Percentiles rank a stretch among this genome's conserved stretches.
Evolutionary conservation across 92 coral and sea anemone genomes (phyloP).

Genomic region (Hydrozoanthus gracilis): DNA sequence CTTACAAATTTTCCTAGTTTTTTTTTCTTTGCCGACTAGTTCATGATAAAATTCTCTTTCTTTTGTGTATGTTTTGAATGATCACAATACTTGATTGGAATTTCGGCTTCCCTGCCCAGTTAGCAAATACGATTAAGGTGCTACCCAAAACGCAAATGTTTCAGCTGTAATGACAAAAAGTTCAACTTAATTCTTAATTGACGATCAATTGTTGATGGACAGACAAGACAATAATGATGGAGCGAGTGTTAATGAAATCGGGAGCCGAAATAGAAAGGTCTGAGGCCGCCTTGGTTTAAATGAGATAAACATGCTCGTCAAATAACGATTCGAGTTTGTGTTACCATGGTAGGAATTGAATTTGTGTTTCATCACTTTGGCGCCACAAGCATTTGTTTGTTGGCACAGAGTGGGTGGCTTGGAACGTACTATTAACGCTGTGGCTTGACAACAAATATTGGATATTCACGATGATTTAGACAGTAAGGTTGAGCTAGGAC

Average conservation of each 20-base stretch:
- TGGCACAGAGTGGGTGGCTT: constrained; percentile 31
- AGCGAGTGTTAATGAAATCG: constrained; percentile 45
- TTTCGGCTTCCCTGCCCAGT: not conserved
- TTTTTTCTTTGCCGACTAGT: no score
- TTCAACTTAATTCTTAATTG: constrained; percentile 37
- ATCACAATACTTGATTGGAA: not conserved
- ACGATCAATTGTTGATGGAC: constrained; percentile 45
- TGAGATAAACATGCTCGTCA: constrained; percentile 30
- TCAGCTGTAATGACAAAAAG: constrained; percentile 29
- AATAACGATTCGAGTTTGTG: not conserved
- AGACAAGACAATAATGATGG: constrained; percentile 27
- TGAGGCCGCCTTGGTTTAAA: constrained; percentile 29
- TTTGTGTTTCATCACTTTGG: constrained; percentile 32
- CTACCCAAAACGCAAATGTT: constrained; percentile 13
- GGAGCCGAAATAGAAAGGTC: not conserved
- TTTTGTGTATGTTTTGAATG: not conserved
- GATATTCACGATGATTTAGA: constrained; percentile 2
- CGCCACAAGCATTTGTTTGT: constrained; percentile 37
- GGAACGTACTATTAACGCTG: constrained; percentile 23
- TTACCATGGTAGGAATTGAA: constrained; percentile 36
- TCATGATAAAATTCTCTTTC: not conserved
- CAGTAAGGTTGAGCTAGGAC: constrained; percentile 21
- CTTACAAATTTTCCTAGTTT: no score
- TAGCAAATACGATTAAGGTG: constrained; percentile 1
- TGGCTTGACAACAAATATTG: constrained; percentile 10